These are phyloP conservation scores for Anableps anableps DNA, from an alignment of 2,797 vertebrate genomes.

Conservation along the genomic window DNA sequence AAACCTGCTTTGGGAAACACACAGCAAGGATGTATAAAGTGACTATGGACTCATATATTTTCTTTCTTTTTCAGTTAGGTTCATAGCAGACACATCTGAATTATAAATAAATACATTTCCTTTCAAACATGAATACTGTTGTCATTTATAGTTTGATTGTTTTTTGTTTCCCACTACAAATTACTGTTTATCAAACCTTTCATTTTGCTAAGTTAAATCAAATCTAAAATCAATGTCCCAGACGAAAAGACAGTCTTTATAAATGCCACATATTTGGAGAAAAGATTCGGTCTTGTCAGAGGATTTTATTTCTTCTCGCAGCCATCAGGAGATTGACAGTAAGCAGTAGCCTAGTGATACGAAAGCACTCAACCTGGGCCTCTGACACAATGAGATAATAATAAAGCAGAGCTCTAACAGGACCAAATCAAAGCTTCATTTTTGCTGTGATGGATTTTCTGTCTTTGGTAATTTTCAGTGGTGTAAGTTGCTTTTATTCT, in stretches of 20 bases:
- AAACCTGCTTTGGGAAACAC: slow-evolving; percentile 26
- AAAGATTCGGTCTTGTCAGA: slow-evolving; percentile 54
- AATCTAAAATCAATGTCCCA: slow-evolving; percentile 34
- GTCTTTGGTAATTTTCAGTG: slow-evolving; percentile 51
- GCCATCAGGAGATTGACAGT: slow-evolving; percentile 64
- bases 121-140: not conserved
- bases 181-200: slow-evolving; percentile 6
- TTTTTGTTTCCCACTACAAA: not conserved
- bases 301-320: slow-evolving; percentile 40
- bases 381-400: slow-evolving; percentile 66
- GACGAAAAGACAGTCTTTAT: slow-evolving; percentile 40
- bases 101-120: not conserved
- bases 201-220: slow-evolving; percentile 6
- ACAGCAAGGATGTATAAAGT: not conserved
- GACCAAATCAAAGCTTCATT: slow-evolving; percentile 53
- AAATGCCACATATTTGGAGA: slow-evolving; percentile 50
- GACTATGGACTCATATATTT: not conserved
- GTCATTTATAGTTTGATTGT: slow-evolving; percentile 6
- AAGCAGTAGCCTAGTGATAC: slow-evolving; percentile 48
- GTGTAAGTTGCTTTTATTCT: slow-evolving; percentile 32
- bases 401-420: slow-evolving; percentile 59
- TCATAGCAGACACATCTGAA: not conserved
- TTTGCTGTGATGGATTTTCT: slow-evolving; percentile 63
- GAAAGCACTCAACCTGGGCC: slow-evolving; percentile 66
- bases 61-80: not conserved